phyloP scores from a whole-genome alignment of 1,140 invertebrate genomes.

The Teleogryllus occipitalis region DNA sequence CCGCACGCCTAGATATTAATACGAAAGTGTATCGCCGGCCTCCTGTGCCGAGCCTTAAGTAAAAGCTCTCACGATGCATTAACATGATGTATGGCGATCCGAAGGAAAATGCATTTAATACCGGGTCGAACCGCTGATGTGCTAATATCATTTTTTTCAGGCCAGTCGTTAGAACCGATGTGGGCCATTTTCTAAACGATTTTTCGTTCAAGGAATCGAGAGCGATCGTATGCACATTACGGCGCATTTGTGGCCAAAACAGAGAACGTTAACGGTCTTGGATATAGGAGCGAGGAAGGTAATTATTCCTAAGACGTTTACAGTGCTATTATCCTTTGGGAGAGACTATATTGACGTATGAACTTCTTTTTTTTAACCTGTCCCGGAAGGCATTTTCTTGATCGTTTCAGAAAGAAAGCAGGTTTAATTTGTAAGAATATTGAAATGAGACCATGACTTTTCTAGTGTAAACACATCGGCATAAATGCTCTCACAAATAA shows the following conservation, averaged over 20 bases:
- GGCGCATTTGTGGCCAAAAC: too few relatives aligned
- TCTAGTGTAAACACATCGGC: too few relatives aligned
- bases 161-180: background rate
- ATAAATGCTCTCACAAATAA: too few relatives aligned
- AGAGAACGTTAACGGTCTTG: background rate
- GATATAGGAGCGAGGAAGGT: background rate
- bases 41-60: background rate
- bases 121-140: background rate
- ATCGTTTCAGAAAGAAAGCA: too few relatives aligned
- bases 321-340: background rate
- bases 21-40: background rate
- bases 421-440: too few relatives aligned
- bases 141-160: background rate
- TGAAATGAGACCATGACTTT: too few relatives aligned
- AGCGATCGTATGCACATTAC: background rate
- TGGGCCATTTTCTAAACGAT: background rate
- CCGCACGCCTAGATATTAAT: background rate
- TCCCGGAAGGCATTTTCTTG: too few relatives aligned
- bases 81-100: slow-evolving; percentile 3
- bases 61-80: background rate
- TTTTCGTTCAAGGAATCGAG: background rate
- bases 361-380: too few relatives aligned
- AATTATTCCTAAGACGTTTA: background rate
- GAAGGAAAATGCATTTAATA: slow-evolving; percentile 1
- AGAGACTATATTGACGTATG: too few relatives aligned